Evolutionary conservation across 2,113 vertebrate genomes (phyloP).

Genomic region (Meriones unguiculatus): DNA sequence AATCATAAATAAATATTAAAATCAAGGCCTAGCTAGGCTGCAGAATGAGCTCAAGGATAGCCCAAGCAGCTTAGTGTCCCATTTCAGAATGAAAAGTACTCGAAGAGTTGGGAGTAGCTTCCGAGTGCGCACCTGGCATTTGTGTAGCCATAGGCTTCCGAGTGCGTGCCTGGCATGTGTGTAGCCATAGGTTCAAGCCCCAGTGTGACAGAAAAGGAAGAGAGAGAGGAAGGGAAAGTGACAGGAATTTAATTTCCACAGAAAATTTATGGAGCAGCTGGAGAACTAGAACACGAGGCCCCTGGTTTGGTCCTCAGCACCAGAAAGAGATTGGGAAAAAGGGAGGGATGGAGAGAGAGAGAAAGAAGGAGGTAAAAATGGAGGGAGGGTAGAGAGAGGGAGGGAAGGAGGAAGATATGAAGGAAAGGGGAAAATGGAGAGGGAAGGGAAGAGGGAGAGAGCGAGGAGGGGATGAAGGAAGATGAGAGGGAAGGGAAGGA

Average conservation of each 20-base stretch:
- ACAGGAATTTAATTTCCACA: not conserved
- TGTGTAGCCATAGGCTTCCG: not conserved
- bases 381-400: not conserved
- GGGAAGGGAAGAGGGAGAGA: not conserved
- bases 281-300: not conserved
- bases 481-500: not conserved
- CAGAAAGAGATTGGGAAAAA: not conserved
- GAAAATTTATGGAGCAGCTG: not conserved
- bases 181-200: not conserved
- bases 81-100: not conserved
- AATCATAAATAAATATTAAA: no score
- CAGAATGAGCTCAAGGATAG: not conserved
- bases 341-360: no score
- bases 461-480: not conserved
- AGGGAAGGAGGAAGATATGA: accelerated
- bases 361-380: no score
- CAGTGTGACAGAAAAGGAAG: not conserved
- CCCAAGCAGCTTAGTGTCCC: not conserved
- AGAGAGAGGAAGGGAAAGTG: not conserved
- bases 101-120: not conserved
- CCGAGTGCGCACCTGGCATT: no score
- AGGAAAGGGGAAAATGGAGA: no score
- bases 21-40: no score
- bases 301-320: not conserved
- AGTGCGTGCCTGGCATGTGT: not conserved